Evolutionary conservation across 2,888 invertebrate genomes (phyloP).

Genomic region (Leistus spinibarbis): DNA sequence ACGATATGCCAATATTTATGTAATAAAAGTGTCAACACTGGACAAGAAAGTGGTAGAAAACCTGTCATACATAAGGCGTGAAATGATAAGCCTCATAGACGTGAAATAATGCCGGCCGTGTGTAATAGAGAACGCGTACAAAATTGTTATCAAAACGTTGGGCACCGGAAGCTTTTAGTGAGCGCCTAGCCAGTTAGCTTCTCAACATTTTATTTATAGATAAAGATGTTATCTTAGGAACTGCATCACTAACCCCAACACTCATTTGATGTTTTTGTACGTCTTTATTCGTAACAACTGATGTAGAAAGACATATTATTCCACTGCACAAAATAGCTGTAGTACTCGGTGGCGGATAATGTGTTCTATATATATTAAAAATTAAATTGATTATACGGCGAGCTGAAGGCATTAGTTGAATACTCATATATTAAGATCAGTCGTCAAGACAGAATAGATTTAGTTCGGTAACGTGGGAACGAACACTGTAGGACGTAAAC

Average conservation of each 20-base stretch:
- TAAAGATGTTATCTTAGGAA: background rate
- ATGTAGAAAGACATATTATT: background rate
- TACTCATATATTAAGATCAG: too few species aligned
- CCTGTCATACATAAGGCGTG: too few species aligned
- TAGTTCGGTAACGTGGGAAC: background rate
- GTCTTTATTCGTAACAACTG: background rate
- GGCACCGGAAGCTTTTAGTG: background rate
- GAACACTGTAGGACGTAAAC: background rate
- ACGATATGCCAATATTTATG: too few species aligned
- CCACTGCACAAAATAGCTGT: background rate
- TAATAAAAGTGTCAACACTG: too few species aligned
- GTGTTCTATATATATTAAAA: too few species aligned
- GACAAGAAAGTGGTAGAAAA: too few species aligned
- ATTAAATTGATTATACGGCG: too few species aligned
- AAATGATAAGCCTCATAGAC: too few species aligned
- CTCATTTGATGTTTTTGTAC: background rate
- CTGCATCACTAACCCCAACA: background rate
- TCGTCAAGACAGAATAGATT: background rate
- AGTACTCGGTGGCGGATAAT: background rate
- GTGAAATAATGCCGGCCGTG: too few species aligned
- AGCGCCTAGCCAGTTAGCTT: background rate
- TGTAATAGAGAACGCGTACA: too few species aligned
- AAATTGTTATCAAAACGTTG: background rate
- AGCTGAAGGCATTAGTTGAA: too few species aligned
- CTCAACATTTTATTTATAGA: background rate